phyloP scores from a whole-genome alignment of 1,140 invertebrate species.

The Monochamus saltuarius region DNA sequence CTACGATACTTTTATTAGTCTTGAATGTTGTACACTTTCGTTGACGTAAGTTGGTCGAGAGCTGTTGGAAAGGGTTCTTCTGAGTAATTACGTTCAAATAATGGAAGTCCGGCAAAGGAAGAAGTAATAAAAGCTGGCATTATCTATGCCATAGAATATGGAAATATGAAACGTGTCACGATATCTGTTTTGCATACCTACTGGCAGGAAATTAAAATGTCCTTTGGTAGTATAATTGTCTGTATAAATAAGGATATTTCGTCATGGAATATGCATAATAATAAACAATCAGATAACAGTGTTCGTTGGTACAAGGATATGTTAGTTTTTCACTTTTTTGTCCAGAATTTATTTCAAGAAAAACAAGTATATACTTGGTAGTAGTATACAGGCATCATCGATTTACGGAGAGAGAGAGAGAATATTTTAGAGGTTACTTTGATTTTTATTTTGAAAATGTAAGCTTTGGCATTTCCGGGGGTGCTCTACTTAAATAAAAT shows the following conservation, averaged over 20 bases:
- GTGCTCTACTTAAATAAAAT: no score
- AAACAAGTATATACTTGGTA: no score
- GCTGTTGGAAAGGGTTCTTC: background rate
- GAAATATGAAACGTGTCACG: constrained; percentile 17
- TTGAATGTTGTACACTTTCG: constrained; percentile 23
- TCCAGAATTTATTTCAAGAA: no score
- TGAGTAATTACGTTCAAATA: background rate
- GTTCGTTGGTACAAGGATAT: no score
- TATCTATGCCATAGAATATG: constrained; percentile 18
- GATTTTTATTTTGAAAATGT: no score
- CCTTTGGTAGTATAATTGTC: constrained; percentile 1
- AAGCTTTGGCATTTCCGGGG: no score
- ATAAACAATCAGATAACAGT: no score
- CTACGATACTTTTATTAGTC: constrained; percentile 21
- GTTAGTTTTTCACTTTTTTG: no score
- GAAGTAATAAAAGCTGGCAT: constrained; percentile 15
- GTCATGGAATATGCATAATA: no score
- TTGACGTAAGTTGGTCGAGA: constrained; percentile 14
- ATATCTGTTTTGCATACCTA: constrained; percentile 17
- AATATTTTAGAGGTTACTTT: no score
- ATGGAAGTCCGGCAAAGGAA: constrained; percentile 3
- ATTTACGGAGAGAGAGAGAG: no score
- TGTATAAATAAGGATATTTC: background rate
- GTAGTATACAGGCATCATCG: no score
- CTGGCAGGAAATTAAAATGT: constrained; percentile 22